A percentile compares a stretch with the other conserved stretches of the same genome.
Evolutionary conservation across 2,888 invertebrate genomes (phyloP).

Genomic region (Amorpha juglandis): DNA sequence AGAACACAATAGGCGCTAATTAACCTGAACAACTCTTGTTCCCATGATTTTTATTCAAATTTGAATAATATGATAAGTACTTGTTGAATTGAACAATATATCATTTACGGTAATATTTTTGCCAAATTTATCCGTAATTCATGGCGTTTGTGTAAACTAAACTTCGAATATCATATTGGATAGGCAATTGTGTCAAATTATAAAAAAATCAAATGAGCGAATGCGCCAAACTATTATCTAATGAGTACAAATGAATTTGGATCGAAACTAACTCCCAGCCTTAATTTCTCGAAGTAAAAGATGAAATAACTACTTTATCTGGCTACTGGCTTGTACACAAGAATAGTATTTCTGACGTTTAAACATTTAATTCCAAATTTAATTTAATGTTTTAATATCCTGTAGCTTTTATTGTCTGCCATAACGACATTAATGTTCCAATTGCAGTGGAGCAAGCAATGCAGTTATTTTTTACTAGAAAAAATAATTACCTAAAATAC

Average conservation of each 20-base stretch:
- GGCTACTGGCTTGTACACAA: neutral
- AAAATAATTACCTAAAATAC: neutral
- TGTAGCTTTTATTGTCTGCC: neutral
- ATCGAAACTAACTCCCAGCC: neutral
- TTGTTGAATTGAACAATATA: no score
- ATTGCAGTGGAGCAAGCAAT: no score
- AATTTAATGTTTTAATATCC: neutral
- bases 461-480: neutral
- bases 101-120: no score
- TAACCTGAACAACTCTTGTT: no score
- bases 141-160: no score
- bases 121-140: no score
- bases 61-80: no score
- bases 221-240: neutral
- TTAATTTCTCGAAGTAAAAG: neutral
- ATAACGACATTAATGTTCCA: neutral
- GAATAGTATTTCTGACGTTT: neutral
- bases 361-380: neutral
- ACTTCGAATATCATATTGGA: no score
- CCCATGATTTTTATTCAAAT: no score
- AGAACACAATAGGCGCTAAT: no score
- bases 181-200: neutral
- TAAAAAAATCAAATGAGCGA: neutral
- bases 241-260: no score
- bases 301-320: neutral